These are phyloP conservation scores for Corythornis cristatus DNA, from an alignment of 2,113 vertebrate genomes.

Conservation along the genomic window DNA sequence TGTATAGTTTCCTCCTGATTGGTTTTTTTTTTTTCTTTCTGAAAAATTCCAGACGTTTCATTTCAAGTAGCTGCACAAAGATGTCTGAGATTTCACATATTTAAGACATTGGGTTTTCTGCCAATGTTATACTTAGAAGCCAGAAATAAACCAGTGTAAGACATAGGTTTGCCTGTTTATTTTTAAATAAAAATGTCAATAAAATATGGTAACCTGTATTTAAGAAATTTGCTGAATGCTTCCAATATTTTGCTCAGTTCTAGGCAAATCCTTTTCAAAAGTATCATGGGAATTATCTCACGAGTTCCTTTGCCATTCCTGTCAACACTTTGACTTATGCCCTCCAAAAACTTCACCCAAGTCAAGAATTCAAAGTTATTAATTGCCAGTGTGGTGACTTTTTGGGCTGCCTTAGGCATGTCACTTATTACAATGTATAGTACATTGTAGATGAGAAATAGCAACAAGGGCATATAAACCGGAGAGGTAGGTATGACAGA, in stretches of 20 bases:
- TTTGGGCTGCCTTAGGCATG: background rate
- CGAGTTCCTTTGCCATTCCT: background rate
- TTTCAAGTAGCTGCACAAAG: background rate
- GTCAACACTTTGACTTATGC: background rate
- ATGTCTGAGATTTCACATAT: background rate
- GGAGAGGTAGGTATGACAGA: constrained; percentile 23
- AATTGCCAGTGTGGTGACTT: background rate
- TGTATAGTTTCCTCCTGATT: background rate
- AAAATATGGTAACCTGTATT: background rate
- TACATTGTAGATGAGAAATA: background rate
- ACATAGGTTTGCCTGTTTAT: background rate
- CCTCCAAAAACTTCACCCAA: background rate
- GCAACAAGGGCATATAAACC: constrained; percentile 23
- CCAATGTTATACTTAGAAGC: background rate
- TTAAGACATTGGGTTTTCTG: background rate
- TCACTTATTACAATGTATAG: background rate
- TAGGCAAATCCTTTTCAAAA: background rate
- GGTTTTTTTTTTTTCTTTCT: background rate
- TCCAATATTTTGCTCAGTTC: background rate
- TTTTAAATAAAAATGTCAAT: background rate
- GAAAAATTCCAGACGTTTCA: background rate
- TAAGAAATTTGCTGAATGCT: background rate
- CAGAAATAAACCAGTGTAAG: background rate
- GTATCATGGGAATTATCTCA: background rate
- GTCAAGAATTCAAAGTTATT: background rate